A percentile compares a stretch with the other conserved stretches of the same genome.
Conservation (phyloP, 2,113 vertebrate genomes). For the Reinhardtius hippoglossoides region DNA sequence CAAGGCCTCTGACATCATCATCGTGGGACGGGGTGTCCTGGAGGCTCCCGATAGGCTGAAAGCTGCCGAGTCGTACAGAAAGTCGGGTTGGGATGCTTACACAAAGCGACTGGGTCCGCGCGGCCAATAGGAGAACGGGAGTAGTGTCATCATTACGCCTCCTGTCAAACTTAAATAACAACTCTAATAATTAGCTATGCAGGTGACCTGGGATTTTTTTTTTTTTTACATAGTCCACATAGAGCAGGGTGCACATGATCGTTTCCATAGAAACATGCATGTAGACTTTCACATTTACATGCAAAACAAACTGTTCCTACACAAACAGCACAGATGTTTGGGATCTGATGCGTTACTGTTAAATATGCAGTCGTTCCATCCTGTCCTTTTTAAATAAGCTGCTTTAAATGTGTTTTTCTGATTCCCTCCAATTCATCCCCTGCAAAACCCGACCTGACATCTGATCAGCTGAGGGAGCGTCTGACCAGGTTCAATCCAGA, state of each 20-base stretch:
- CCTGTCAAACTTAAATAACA: not conserved
- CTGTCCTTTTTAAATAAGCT: not conserved
- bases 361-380: not conserved
- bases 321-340: not conserved
- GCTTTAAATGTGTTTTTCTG: not conserved
- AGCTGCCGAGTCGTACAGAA: constrained; percentile 89
- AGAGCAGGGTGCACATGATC: not conserved
- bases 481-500: not conserved
- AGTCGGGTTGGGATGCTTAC: constrained; percentile 92
- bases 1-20: constrained; percentile 92
- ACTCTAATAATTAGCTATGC: not conserved
- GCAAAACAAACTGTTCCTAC: not conserved
- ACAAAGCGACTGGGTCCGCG: constrained; percentile 72
- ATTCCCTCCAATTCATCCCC: constrained; percentile 3
- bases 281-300: not conserved
- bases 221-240: not conserved
- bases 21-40: constrained; percentile 94
- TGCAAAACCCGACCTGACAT: not conserved
- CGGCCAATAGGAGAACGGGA: constrained; percentile 17
- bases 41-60: constrained; percentile 79
- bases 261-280: not conserved
- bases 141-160: not conserved
- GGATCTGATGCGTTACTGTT: not conserved
- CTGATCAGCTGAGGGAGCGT: not conserved
- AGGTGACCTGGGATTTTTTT: not conserved